Base-by-base conservation (phyloP, 2,888 invertebrate genomes). In the Plusia festucae region DNA sequence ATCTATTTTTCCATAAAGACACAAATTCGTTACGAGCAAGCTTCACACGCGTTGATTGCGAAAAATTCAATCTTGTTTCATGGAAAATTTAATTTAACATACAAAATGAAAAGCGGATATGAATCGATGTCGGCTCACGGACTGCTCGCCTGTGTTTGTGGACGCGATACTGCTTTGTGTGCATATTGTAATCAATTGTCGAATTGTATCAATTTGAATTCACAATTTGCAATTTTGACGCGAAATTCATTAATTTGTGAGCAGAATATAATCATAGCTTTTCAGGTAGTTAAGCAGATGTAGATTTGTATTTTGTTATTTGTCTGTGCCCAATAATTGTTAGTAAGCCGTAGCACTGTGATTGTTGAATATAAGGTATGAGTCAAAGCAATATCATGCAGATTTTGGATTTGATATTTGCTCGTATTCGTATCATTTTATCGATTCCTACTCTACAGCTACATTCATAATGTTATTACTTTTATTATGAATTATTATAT, bases 61-160 rank as follows among this genome's bases (percentile, higher is more conserved):
- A 94, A 94, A 95, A 95, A 94, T 94, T 94, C 94, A 94, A 94
- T 94, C 92, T 93, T 93, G 94, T 95, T 94, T 92, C 94, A 94
- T 94, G 91, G 92, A 95, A 94, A n/a, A 95, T 95, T 95, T 94
- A 94, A 95, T 95, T 95, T 94, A 94, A 94, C 94, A 93, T 94
- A 90, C 93, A 90, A 94, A 95, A 94, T 94, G 94, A 94, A 94
- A 93, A 92, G 93, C 88, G 91, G 92, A 92, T 94, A 95, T 95
- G 94, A 93, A 94, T 92, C 93, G 94, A 89, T 86, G 91, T 85
- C 86, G 90, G 88, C 87, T 85, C 87, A 84, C 89, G 88, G 93
- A 92, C 93, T 93, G 93, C 93, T 93, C 93, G 90, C 83, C 88
- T 88, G 91, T 93, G 93, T 94, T 93, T 93, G 93, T 91, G 91